Evolutionary conservation across 2,113 vertebrate species (phyloP), one percentile per base, ranked within the genome.

Genomic region (Maccullochella peelii): DNA sequence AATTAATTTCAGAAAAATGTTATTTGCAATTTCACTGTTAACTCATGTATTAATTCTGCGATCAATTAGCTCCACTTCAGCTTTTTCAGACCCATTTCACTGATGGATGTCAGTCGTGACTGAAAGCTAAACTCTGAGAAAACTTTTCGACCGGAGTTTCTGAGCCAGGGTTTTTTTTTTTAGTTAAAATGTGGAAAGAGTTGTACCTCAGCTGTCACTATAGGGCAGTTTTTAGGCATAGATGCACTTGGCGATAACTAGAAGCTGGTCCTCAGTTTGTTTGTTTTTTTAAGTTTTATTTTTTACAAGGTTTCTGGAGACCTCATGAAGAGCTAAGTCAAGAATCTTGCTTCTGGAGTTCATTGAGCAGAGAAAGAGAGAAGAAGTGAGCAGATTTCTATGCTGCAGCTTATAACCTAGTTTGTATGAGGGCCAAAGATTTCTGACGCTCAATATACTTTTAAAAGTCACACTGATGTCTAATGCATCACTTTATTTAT

Each of bases 81-180:
- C 12, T n/a, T 42, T 65, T 68, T 25, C 44, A 61, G 36, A 79
- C 27, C 49, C 23, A 50, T 81, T 84, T 67, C 54, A 16, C 44
- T 81, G 69, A 82, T 70, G 68, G 87, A 73, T 79, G 66, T 74
- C 79, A 42, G 81, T 52, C 63, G 23, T 69, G 72, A 77, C 52
- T 65, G n/a, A 81, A 25, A 58, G n/a, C 38, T 62, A 25, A 57
- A 71, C 69, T 67, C 10, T 49, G 6, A 77, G 25, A 3, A 55
- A 47, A 81, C 61, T 67, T 67, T 67, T 16, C 1, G 1, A n/a
- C 8, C 4, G 1, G 2, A 61, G 54, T 54, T 54, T 73, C 15
- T 68, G 44, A 59, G 47, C 11, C 5, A 47, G 5, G 1, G 1
- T 11, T 42, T 18, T 38, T 42, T 21, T 44, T 10, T 2, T 21